phyloP scores from a whole-genome alignment of 2,888 invertebrate genomes.

The Drosophila pegasa region DNA sequence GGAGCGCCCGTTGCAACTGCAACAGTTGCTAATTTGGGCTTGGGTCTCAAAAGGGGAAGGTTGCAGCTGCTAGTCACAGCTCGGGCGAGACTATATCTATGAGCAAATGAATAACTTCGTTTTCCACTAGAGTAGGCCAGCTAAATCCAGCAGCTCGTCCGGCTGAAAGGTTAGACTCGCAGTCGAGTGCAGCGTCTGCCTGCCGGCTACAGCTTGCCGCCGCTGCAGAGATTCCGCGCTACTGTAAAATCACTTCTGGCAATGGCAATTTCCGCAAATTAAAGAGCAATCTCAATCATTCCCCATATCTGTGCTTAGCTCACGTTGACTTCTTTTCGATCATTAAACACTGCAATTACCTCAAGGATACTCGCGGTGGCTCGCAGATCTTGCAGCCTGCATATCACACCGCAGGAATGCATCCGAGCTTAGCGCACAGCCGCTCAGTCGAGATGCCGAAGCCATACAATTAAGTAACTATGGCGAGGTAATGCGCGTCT shows the following conservation, averaged over 20 bases:
- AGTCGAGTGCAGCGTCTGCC: neutral
- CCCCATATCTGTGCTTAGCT: slow-evolving; percentile 68
- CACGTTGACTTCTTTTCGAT: slow-evolving; percentile 70
- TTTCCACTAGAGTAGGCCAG: neutral
- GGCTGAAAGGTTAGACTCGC: neutral
- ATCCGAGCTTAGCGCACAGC: slow-evolving; percentile 18
- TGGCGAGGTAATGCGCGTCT: slow-evolving; percentile 66
- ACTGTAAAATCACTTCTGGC: slow-evolving; percentile 23
- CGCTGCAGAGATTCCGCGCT: neutral
- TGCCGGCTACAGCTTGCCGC: neutral
- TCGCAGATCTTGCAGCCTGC: slow-evolving; percentile 37
- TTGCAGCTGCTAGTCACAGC: neutral
- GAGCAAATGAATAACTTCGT: neutral
- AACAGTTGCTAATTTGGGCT: slow-evolving; percentile 18
- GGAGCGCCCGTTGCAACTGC: slow-evolving; percentile 50
- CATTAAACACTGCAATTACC: slow-evolving; percentile 73
- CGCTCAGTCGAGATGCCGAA: slow-evolving; percentile 25
- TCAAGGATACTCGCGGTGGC: slow-evolving; percentile 54
- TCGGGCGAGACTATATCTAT: neutral
- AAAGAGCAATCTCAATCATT: slow-evolving; percentile 73
- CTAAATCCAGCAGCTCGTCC: slow-evolving; percentile 2
- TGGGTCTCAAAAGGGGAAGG: slow-evolving; percentile 11
- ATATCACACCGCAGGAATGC: slow-evolving; percentile 60
- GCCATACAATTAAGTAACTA: slow-evolving; percentile 73
- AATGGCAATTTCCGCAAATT: slow-evolving; percentile 73